Conservation (phyloP, 2,888 invertebrate species). For the Herminia tarsipennalis region DNA sequence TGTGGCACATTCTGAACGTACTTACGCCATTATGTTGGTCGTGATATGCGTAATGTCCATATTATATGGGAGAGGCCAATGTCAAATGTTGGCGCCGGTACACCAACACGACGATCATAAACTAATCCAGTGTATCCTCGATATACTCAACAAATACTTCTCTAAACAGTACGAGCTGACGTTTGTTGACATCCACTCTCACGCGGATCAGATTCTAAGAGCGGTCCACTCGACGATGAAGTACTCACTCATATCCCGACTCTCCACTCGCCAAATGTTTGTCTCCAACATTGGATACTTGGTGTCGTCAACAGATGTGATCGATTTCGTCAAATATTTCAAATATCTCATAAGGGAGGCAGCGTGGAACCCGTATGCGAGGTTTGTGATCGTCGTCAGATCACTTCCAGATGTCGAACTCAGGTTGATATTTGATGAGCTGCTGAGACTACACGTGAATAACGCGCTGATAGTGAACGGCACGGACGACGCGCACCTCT, state of each 20-base stretch:
- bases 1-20: no score
- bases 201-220: conserved; percentile 20
- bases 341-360: conserved; percentile 37
- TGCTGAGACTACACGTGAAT: conserved; percentile 47
- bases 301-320: conserved; percentile 11
- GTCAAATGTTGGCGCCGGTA: neutral
- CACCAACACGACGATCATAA: neutral
- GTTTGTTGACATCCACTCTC: conserved; percentile 19
- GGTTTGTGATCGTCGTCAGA: conserved; percentile 50
- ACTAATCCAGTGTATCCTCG: conserved; percentile 13
- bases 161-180: conserved; percentile 22
- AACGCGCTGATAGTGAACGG: conserved; percentile 54
- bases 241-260: conserved; percentile 15
- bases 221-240: conserved; percentile 11
- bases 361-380: conserved; percentile 53
- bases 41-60: neutral
- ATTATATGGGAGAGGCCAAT: neutral
- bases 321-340: conserved; percentile 35
- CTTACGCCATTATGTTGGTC: neutral
- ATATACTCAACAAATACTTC: conserved; percentile 24
- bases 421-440: conserved; percentile 47
- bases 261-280: conserved; percentile 3
- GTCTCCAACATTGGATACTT: conserved; percentile 32
- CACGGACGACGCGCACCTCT: conserved; percentile 47
- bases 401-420: conserved; percentile 28